phyloP scores from a whole-genome alignment of 2,113 vertebrate genomes.

The Siphamia tubifer region DNA sequence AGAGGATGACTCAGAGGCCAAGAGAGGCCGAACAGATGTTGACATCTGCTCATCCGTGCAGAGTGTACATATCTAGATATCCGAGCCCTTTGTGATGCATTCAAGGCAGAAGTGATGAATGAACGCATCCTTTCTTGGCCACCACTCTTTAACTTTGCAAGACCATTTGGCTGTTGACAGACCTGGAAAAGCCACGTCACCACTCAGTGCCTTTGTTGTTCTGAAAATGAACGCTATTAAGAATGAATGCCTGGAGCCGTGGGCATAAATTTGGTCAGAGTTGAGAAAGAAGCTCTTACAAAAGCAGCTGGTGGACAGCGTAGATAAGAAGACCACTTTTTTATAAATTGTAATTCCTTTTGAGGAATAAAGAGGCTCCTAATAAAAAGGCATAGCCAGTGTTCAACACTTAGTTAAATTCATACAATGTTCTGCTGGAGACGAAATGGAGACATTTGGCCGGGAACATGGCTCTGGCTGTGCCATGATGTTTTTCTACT shows the following conservation, averaged over 20 bases:
- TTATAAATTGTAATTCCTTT: constrained; percentile 20
- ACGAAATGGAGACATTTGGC: neutral
- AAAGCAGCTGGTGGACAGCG: neutral
- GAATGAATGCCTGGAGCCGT: constrained; percentile 38
- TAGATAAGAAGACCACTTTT: constrained; percentile 24
- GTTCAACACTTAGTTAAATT: constrained; percentile 10
- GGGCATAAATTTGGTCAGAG: constrained; percentile 27
- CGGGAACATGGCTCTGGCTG: neutral
- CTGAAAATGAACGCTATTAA: constrained; percentile 44
- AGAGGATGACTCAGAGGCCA: neutral
- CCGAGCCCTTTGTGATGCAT: constrained; percentile 21
- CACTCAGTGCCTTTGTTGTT: constrained; percentile 54
- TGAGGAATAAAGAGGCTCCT: constrained; percentile 20
- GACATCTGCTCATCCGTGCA: constrained; percentile 49
- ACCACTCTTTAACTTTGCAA: constrained; percentile 30
- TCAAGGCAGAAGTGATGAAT: constrained; percentile 36
- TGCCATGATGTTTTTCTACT: neutral
- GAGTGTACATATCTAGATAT: constrained; percentile 25
- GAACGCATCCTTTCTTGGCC: constrained; percentile 24
- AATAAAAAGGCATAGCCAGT: neutral
- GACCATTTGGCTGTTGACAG: constrained; percentile 30
- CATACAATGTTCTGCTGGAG: neutral
- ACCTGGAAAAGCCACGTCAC: constrained; percentile 32
- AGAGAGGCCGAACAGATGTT: constrained; percentile 18
- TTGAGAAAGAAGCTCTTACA: constrained; percentile 25